These are phyloP conservation scores for Cercopithecus petaurista DNA, from an alignment of 2,797 vertebrate genomes.

Conservation along the genomic window DNA sequence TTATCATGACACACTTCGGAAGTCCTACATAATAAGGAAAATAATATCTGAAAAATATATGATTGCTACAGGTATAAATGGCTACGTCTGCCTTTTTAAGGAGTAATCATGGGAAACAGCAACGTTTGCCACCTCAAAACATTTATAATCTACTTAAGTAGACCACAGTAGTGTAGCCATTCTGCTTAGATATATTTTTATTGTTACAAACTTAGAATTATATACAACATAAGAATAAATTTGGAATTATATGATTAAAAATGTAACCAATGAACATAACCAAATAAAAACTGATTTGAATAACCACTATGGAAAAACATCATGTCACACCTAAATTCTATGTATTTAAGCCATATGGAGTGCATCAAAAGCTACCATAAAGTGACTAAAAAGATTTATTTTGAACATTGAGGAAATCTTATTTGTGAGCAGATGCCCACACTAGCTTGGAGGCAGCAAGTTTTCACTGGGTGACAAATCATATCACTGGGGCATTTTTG, in stretches of 20 bases:
- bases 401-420: conserved; percentile 45
- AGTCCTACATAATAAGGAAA: background rate
- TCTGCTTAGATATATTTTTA: background rate
- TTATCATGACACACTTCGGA: background rate
- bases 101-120: background rate
- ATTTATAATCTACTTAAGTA: conserved; percentile 23
- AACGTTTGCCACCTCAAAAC: background rate
- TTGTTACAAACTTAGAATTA: conserved; percentile 51
- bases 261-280: background rate
- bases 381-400: conserved; percentile 69
- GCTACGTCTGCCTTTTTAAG: background rate
- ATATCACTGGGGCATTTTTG: conserved; percentile 49
- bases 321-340: conserved; percentile 58
- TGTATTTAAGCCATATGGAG: conserved; percentile 58
- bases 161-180: background rate
- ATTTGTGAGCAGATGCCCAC: conserved; percentile 62
- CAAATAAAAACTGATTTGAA: conserved; percentile 56
- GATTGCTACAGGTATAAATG: background rate
- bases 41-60: background rate
- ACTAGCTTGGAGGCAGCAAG: conserved; percentile 56
- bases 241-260: conserved; percentile 50
- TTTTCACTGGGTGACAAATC: conserved; percentile 69
- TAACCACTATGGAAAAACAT: conserved; percentile 47
- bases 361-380: conserved; percentile 59
- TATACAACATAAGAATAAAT: background rate